Conservation (phyloP, 2,888 invertebrate genomes). For the Lamproptera curius region DNA sequence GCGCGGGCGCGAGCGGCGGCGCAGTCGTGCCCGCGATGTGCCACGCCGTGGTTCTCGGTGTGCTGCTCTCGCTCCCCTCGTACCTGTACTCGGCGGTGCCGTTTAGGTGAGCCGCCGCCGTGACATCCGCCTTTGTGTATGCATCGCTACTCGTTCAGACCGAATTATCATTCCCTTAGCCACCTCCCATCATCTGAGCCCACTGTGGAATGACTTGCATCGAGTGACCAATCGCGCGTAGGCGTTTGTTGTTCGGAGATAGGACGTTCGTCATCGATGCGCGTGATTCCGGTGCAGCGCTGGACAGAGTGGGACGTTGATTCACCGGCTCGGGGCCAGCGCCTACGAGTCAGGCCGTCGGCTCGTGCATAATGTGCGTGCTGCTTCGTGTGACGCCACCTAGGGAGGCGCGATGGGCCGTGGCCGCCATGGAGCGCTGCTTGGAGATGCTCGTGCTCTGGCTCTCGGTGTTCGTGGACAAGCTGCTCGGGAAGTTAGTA, state of each 20-base stretch:
- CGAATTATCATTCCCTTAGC: no score
- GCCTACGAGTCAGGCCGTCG: constrained; percentile 26
- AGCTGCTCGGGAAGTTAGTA: constrained; percentile 47
- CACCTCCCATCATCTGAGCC: no score
- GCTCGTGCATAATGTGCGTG: constrained; percentile 24
- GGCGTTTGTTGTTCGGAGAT: background rate
- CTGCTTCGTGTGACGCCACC: no score
- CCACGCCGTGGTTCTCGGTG: constrained; percentile 67
- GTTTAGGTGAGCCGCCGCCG: constrained; percentile 54
- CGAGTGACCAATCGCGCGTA: background rate
- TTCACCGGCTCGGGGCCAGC: no score
- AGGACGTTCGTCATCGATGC: background rate
- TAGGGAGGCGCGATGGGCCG: constrained; percentile 32
- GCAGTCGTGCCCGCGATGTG: constrained; percentile 54
- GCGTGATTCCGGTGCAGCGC: background rate
- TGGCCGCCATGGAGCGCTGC: constrained; percentile 36
- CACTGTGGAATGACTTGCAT: background rate
- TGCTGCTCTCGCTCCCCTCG: constrained; percentile 65
- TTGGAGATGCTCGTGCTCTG: constrained; percentile 42
- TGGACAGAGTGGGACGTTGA: background rate
- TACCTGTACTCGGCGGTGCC: constrained; percentile 66
- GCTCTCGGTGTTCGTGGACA: constrained; percentile 40
- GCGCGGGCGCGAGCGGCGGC: constrained; percentile 12
- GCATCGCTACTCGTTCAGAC: background rate
- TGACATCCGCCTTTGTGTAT: constrained; percentile 7